Evolutionary conservation across 2,888 invertebrate species (phyloP), one percentile per base, ranked within the genome.

Genomic region (Xylophagus ater): DNA sequence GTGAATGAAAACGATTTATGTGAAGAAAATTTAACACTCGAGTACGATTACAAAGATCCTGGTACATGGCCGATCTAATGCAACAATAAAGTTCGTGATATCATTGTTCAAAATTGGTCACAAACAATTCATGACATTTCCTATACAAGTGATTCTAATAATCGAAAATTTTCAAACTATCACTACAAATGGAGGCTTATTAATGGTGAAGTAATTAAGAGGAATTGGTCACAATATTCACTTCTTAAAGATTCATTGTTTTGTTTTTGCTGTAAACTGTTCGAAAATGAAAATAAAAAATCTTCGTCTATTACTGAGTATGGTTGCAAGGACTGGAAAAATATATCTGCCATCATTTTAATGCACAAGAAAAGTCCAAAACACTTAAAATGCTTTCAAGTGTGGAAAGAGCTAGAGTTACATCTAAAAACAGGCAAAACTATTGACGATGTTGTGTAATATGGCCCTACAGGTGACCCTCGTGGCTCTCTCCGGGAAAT

Each of bases 261-360:
- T 31, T 31, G 31, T 31, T 31, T 33, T 33, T 33, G 32, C 32
- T 21, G 32, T 21, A 33, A 20, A 33, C n/a, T 33, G 20, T 20
- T 33, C 32, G 32, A 33, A 33, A 21, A 33, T 33, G 13, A 33
- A 33, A 33, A 33, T 33, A 33, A 33, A 31, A 33, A 33, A 33
- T 33, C 32, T 33, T 33, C 21, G 32, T 21, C 32, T 21, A 33
- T 33, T 33, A 33, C 14, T 21, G 21, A 33, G 12, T 33, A 33
- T 33, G n/a, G n/a, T n/a, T n/a, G n/a, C n/a, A n/a, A n/a, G n/a
- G n/a, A n/a, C n/a, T n/a, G n/a, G n/a, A n/a, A n/a, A n/a, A n/a
- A n/a, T n/a, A n/a, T n/a, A n/a, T n/a, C n/a, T n/a, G n/a, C n/a
- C n/a, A n/a, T n/a, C 21, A 13, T 33, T 33, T 33, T 21, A 21